Base-by-base conservation (phyloP, 2,797 vertebrate genomes). In the Crenichthys baileyi region DNA sequence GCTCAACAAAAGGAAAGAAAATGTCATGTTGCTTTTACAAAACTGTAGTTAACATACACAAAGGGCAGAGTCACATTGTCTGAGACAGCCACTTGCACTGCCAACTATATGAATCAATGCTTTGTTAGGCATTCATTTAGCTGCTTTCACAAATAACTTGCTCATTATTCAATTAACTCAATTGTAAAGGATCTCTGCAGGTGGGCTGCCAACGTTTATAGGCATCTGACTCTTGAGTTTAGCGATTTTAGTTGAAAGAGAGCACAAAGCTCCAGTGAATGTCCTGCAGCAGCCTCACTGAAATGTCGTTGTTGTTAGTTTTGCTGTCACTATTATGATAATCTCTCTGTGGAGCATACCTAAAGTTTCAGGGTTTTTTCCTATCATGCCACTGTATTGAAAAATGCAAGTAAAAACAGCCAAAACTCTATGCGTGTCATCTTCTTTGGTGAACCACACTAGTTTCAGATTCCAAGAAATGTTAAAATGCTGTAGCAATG, bases 161-260 rank as follows among this genome's bases (percentile, higher is more conserved):
- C 82, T 78, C 78, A 89, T 90, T 89, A 88, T 87, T 90, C 89
- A 90, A 76, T 89, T 87, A 89, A 70, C 29, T 79, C 0, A 0
- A 81, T 82, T 79, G 55, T 68, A 80, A 86, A 83, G 72, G 29
- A 77, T 58, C 85, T 73, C 83, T 68, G 78, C 86, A 89, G 88
- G 87, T 89, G 82, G 75, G 84, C 77, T 76, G 56, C 41, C 65
- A 70, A 79, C 65, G 60, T 77, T 79, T 55, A 76, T n/a, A 20
- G 29, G 72, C 79, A 31, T 63, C 73, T 44, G 29, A 63, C 55
- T 81, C 29, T 76, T 77, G 75, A 76, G 73, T 82, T 76, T 20
- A 72, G 61, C 56, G 16, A 44, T 50, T 79, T 79, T 6, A 22
- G 78, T 70, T 76, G 41, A 75, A 78, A 58, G 18, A 46, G 50